Conservation (phyloP, 2,113 vertebrate genomes). For the Seriola quinqueradiata region DNA sequence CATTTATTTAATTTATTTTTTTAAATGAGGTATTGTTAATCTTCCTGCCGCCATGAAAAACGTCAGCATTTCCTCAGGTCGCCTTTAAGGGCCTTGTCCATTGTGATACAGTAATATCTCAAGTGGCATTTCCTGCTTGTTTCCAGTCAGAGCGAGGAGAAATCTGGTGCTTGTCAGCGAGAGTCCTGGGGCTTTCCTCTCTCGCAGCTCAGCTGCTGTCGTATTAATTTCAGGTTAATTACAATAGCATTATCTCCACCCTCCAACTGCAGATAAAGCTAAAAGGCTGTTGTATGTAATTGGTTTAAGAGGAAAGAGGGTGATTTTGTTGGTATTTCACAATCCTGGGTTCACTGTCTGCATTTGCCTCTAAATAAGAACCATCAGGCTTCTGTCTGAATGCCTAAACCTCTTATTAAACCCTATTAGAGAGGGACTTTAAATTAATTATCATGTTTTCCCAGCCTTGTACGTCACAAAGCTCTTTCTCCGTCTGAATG, state of each 20-base stretch:
- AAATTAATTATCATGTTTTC: slow-evolving; percentile 63
- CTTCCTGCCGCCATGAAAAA: slow-evolving; percentile 54
- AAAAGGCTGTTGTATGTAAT: slow-evolving; percentile 67
- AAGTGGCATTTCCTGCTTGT: slow-evolving; percentile 62
- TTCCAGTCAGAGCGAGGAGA: slow-evolving; percentile 37
- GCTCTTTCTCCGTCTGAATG: slow-evolving; percentile 18
- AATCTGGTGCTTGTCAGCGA: slow-evolving; percentile 4
- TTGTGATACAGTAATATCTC: slow-evolving; percentile 57
- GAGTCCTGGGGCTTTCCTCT: slow-evolving; percentile 36
- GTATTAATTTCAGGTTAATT: slow-evolving; percentile 77
- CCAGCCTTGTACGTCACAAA: slow-evolving; percentile 36
- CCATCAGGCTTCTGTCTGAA: slow-evolving; percentile 55
- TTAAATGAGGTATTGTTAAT: slow-evolving; percentile 34
- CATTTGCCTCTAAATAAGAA: slow-evolving; percentile 53
- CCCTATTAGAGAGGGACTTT: slow-evolving; percentile 64
- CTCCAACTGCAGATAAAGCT: slow-evolving; percentile 68
- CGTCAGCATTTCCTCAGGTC: slow-evolving; percentile 45
- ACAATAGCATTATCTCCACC: slow-evolving; percentile 49
- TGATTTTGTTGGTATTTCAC: slow-evolving; percentile 53
- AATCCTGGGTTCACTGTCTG: slow-evolving; percentile 51
- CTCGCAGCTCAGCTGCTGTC: slow-evolving; percentile 15
- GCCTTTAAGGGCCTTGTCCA: slow-evolving; percentile 41
- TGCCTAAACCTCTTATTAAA: slow-evolving; percentile 72
- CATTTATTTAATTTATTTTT: not conserved
- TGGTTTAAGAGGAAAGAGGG: slow-evolving; percentile 59